Evolutionary conservation across 2,888 invertebrate genomes (phyloP), one percentile per base, ranked within the genome.

Genomic region (Pteria penguin): DNA sequence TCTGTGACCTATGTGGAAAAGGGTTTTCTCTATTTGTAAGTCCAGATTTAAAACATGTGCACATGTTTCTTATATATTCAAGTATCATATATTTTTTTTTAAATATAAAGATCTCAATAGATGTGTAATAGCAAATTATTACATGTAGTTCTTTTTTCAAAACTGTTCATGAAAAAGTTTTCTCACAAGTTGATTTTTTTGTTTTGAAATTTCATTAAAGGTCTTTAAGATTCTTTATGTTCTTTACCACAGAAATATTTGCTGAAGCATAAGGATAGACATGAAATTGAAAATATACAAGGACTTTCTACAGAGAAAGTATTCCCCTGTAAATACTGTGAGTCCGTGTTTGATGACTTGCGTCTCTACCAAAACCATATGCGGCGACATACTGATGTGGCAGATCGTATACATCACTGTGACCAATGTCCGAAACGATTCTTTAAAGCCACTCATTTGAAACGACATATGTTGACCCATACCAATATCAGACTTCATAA

Each of bases 1-100:
- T 75, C 4, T 78, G 78, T 33, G 78, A 78, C 22, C 61, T 71
- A 27, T 78, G 78, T 63, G 78, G 72, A n/a, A 78, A 78, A 33
- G 75, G 74, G 3, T 78, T 78, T 52, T 67, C 78, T n/a, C 33
- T 75, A 22, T 60, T 57, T 29, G 73, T 66, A 61, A 26, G 60
- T 27, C 18, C 45, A 45, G 45, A 18, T 45, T 18, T 45, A 45
- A n/a, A n/a, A n/a, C n/a, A n/a, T n/a, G n/a, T n/a, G n/a, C n/a
- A n/a, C n/a, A n/a, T n/a, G n/a, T n/a, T n/a, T n/a, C n/a, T n/a
- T n/a, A n/a, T n/a, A n/a, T n/a, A n/a, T n/a, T n/a, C n/a, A n/a
- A n/a, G n/a, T n/a, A n/a, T n/a, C n/a, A n/a, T n/a, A n/a, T n/a
- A n/a, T n/a, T n/a, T n/a, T n/a, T n/a, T n/a, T n/a, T n/a, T n/a